Evolutionary conservation across 2,888 invertebrate genomes (phyloP).

Genomic region (Seladonia tumulorum): DNA sequence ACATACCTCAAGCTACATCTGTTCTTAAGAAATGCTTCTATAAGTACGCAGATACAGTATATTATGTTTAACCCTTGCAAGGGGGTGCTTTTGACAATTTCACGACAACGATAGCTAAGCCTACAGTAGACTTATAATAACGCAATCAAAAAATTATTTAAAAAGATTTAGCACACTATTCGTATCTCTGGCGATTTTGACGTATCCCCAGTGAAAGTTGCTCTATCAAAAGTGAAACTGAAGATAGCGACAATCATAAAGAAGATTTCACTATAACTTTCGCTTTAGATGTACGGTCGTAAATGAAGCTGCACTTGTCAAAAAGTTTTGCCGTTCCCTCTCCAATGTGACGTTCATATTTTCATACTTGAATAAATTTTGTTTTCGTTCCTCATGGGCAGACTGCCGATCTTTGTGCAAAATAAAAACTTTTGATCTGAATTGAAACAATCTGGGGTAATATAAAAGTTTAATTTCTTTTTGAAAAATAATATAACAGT

Average conservation of each 20-base stretch:
- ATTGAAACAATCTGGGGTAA: too few relatives aligned
- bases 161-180: background rate
- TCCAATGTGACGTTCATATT: background rate
- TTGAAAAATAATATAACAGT: too few relatives aligned
- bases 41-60: background rate
- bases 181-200: background rate
- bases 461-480: too few relatives aligned
- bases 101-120: background rate
- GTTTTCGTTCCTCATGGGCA: background rate
- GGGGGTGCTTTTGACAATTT: background rate
- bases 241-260: slow-evolving; percentile 1
- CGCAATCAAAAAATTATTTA: background rate
- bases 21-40: background rate
- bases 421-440: too few relatives aligned
- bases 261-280: slow-evolving; percentile 5
- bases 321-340: background rate
- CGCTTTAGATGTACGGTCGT: background rate
- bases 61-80: background rate
- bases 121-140: background rate
- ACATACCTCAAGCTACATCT: too few relatives aligned
- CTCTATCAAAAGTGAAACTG: slow-evolving; percentile 5
- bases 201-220: background rate
- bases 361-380: background rate
- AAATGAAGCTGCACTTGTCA: background rate
- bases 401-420: too few relatives aligned